phyloP scores from a whole-genome alignment of 2,113 vertebrate genomes.

The Dissostichus mawsoni region DNA sequence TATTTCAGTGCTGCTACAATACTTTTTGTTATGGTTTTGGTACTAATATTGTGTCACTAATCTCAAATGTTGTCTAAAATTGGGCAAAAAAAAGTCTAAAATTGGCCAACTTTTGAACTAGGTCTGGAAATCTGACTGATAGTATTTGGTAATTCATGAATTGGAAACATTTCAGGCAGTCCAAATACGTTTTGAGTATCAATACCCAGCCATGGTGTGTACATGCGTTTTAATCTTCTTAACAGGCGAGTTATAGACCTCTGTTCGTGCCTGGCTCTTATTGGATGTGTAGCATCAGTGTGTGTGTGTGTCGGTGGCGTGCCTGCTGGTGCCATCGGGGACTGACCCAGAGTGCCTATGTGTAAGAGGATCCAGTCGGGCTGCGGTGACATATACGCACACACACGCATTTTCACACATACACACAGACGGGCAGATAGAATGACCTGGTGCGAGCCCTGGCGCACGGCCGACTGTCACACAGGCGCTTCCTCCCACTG shows the following conservation, averaged over 20 bases:
- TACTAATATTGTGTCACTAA: background rate
- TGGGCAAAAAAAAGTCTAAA: background rate
- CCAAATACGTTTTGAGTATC: background rate
- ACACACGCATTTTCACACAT: constrained; percentile 34
- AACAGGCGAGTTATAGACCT: constrained; percentile 15
- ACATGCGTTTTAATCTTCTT: constrained; percentile 13
- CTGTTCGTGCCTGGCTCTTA: constrained; percentile 35
- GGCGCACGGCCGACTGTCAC: constrained; percentile 93
- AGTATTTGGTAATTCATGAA: background rate
- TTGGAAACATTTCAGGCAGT: background rate
- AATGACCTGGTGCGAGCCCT: constrained; percentile 89
- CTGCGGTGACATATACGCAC: constrained; percentile 75
- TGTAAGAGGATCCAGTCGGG: constrained; percentile 81
- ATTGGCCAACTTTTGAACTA: background rate
- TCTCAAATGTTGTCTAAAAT: background rate
- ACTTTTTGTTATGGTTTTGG: background rate
- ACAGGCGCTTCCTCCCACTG: constrained; percentile 91
- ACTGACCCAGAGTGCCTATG: constrained; percentile 77
- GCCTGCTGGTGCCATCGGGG: constrained; percentile 81
- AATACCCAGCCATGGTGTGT: background rate
- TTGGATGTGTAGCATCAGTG: constrained; percentile 37
- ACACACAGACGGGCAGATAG: constrained; percentile 79
- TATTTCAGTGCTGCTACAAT: too few relatives aligned
- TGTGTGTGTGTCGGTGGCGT: constrained; percentile 60
- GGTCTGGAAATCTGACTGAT: background rate